A percentile compares a stretch with the other conserved stretches of the same genome.
Conservation (phyloP, 1,140 invertebrate genomes). For the Trichomalopsis sarcophagae region DNA sequence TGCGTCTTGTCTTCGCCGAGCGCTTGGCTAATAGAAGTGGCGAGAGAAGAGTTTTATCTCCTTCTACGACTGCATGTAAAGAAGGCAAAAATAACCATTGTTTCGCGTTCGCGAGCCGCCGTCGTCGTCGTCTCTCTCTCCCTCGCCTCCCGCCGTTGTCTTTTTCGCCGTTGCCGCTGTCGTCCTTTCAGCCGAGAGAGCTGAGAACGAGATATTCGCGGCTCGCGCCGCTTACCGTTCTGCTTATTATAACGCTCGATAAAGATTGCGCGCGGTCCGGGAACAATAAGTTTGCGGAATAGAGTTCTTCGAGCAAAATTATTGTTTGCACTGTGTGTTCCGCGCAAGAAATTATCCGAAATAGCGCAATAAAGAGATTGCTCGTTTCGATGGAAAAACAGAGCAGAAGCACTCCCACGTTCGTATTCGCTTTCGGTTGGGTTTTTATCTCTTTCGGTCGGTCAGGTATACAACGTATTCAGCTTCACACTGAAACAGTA, state of each 20-base stretch:
- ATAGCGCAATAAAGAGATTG: no score
- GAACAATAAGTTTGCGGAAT: neutral
- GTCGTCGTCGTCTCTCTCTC: neutral
- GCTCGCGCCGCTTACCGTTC: no score
- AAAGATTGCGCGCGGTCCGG: neutral
- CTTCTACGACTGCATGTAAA: neutral
- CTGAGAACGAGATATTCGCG: neutral
- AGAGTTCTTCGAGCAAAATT: neutral
- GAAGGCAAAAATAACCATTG: constrained; percentile 19
- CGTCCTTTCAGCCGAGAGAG: neutral
- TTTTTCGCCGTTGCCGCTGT: neutral
- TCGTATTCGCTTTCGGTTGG: no score
- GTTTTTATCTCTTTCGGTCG: neutral
- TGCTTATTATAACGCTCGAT: neutral
- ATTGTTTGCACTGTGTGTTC: neutral
- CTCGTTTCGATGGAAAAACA: neutral
- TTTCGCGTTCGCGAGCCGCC: neutral
- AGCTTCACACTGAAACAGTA: neutral
- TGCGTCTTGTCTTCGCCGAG: constrained; percentile 17
- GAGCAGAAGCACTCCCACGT: no score
- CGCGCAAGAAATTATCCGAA: no score
- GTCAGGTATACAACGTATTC: no score
- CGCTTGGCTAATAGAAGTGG: constrained; percentile 25
- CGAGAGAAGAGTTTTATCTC: constrained; percentile 25
- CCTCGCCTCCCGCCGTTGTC: constrained; percentile 6